Conservation (phyloP, 1,140 invertebrate species). For the Musca domestica region DNA sequence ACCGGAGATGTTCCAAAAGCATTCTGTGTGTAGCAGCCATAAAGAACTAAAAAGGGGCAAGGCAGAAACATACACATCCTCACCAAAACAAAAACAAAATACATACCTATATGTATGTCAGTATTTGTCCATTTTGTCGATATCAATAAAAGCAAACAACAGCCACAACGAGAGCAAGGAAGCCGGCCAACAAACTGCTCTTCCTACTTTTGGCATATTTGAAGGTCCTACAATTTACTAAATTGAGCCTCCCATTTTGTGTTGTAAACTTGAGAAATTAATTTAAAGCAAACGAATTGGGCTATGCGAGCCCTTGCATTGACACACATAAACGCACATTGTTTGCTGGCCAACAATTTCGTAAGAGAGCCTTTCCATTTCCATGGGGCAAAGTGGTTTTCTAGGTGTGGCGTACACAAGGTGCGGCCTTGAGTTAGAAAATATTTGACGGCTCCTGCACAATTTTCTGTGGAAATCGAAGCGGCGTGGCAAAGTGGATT, state of each 20-base stretch:
- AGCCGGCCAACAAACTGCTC: background rate
- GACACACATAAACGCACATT: background rate
- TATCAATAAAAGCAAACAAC: background rate
- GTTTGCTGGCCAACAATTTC: too few species aligned
- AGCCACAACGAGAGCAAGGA: background rate
- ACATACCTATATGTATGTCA: background rate
- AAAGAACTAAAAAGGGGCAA: too few species aligned
- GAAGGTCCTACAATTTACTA: too few species aligned
- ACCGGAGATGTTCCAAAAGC: too few species aligned
- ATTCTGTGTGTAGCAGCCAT: too few species aligned
- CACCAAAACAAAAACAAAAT: background rate
- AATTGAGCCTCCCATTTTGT: too few species aligned
- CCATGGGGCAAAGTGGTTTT: background rate
- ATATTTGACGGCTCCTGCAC: background rate
- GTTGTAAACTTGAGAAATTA: conserved; percentile 17
- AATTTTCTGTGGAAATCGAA: too few species aligned
- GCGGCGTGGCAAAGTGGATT: too few species aligned
- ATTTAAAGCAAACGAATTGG: conserved; percentile 18
- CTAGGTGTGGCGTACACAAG: background rate
- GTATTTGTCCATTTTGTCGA: background rate
- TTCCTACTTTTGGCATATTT: too few species aligned
- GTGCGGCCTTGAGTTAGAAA: conserved; percentile 11
- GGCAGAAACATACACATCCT: background rate
- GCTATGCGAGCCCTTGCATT: background rate
- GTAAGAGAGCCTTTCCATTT: too few species aligned